Base-by-base conservation (phyloP, 2,888 invertebrate genomes). In the Rhingia rostrata region DNA sequence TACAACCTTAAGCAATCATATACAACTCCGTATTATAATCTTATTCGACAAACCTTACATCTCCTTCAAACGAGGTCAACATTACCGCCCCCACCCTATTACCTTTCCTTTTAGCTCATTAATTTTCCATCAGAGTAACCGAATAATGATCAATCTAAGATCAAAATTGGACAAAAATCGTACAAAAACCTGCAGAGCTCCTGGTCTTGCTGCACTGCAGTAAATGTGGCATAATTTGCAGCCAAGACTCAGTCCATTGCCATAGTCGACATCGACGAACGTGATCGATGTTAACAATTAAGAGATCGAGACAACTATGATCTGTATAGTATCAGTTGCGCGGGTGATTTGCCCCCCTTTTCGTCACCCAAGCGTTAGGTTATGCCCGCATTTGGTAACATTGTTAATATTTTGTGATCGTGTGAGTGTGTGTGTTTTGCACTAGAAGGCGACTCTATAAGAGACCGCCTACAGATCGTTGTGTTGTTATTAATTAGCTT, bases 231-330 rank as follows among this genome's bases (percentile, higher is more conserved):
- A 70, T 60, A 77, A 82, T 72, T 77, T 60, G 53, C 77, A 70
- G 82, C 66, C 53, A 12, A 37, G 14, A 47, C 51, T 47, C 35
- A 53, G 51, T 30, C 49, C 41, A 54, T 39, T 47, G 35, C 66
- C 49, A 67, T 67, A 56, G 49, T 43, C 51, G 74, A 75, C 43
- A 61, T 67, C 67, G 73, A 39, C 67, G 82, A 83, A 83, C 82
- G 82, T 83, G 82, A 83, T 83, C 82, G 82, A 83, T 83, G 73
- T 83, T 73, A 83, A 83, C 82, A 83, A 83, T 83, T 83, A 83
- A 83, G 78, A 61, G 82, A 78, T 83, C 78, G 78, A 43, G 45
- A 82, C 70, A 77, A 73, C 61, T 78, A 33, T 73, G 72, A 73
- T 73, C 67, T 66, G 60, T 61, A 73, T 37, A 10, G 63, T 67